These are phyloP conservation scores for Magallana nippona DNA, from an alignment of 2,888 invertebrate species.

Conservation along the genomic window DNA sequence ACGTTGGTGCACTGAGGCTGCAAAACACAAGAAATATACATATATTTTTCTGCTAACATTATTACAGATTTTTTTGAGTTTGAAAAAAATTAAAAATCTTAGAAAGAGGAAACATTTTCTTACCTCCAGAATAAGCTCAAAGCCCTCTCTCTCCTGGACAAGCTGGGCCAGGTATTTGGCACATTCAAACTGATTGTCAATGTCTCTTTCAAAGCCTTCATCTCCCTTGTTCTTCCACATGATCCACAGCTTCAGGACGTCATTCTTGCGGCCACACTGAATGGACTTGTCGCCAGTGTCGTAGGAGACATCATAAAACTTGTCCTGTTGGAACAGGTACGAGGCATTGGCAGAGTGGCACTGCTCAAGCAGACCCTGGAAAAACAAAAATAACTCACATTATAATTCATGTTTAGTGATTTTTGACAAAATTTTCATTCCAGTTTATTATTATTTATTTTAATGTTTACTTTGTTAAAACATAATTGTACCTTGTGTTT, in stretches of 20 bases:
- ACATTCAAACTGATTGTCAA: constrained; percentile 68
- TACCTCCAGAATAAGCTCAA: constrained; percentile 68
- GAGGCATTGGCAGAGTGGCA: constrained; percentile 70
- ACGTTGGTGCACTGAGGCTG: constrained; percentile 97
- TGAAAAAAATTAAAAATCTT: not conserved
- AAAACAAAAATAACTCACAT: not conserved
- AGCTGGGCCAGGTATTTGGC: constrained; percentile 66
- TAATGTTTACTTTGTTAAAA: not conserved
- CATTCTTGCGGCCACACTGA: constrained; percentile 77
- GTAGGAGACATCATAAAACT: constrained; percentile 74
- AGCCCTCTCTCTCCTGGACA: constrained; percentile 65
- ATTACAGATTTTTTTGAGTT: not conserved
- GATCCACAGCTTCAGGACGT: constrained; percentile 75
- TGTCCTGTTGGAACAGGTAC: constrained; percentile 78
- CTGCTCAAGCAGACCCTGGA: constrained; percentile 67
- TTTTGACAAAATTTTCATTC: not conserved
- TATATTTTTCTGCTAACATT: not conserved
- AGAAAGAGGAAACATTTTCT: not conserved
- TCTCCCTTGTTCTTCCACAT: constrained; percentile 75
- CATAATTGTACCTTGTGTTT: constrained; percentile 60
- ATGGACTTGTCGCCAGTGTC: constrained; percentile 77
- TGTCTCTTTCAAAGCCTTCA: constrained; percentile 62
- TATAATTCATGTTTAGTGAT: not conserved
- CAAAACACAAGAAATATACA: not conserved
- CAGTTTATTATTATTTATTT: not conserved